phyloP scores from a whole-genome alignment of 2,888 invertebrate species.

The Lordiphosa andalusiaca region DNA sequence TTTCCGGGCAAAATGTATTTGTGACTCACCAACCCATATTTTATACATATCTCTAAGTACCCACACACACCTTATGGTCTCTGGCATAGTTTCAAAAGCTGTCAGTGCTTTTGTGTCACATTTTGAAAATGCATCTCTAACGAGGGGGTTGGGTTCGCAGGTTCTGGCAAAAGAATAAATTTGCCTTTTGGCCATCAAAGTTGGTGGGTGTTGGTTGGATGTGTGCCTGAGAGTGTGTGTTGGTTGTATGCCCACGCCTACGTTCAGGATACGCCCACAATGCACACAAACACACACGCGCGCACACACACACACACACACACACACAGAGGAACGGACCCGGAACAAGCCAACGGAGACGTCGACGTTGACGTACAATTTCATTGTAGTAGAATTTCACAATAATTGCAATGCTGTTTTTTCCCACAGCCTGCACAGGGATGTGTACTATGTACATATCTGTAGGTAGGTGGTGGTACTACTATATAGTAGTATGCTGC shows the following conservation, averaged over 20 bases:
- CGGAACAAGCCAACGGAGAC: slow-evolving; percentile 16
- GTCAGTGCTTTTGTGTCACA: slow-evolving; percentile 8
- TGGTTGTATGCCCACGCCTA: slow-evolving; percentile 23
- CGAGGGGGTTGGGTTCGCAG: slow-evolving; percentile 1
- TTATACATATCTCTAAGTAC: too few species aligned
- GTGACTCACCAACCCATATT: too few species aligned
- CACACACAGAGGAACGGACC: slow-evolving; percentile 26
- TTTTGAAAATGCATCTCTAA: slow-evolving; percentile 11
- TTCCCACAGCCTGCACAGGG: slow-evolving; percentile 16
- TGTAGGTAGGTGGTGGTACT: slow-evolving; percentile 25
- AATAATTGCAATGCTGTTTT: slow-evolving; percentile 62
- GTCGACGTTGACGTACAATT: slow-evolving; percentile 50
- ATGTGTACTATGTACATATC: slow-evolving; percentile 23
- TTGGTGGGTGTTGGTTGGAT: slow-evolving; percentile 14
- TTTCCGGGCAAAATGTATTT: too few species aligned
- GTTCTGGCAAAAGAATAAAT: slow-evolving; percentile 48
- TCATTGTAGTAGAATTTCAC: slow-evolving; percentile 72
- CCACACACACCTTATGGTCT: background rate
- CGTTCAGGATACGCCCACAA: slow-evolving; percentile 17
- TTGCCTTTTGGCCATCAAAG: slow-evolving; percentile 66
- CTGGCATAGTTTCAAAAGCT: slow-evolving; percentile 8
- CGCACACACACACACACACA: slow-evolving; percentile 12
- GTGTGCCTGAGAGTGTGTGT: slow-evolving; percentile 5
- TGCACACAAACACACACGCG: slow-evolving; percentile 27
- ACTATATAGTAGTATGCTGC: slow-evolving; percentile 68